Base-by-base conservation (phyloP, 2,888 invertebrate genomes). In the Monoplex corrugatus region DNA sequence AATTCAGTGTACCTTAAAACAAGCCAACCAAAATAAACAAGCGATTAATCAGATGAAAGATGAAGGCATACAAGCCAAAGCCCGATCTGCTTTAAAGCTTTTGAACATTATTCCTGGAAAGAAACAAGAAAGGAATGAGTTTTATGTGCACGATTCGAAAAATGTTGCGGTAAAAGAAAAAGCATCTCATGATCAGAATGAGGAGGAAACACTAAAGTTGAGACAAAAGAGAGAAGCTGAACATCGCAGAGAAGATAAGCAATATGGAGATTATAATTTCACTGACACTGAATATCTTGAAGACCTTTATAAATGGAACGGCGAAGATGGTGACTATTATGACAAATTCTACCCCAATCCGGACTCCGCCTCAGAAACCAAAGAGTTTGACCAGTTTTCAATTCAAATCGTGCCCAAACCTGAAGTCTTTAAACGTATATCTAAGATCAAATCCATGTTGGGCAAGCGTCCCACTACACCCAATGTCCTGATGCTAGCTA, bases 401-500 rank as follows among this genome's bases (percentile, higher is more conserved):
- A 94, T 93, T 2, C 95, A 95, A 84, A 91, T 95, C n/a, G 89
- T 91, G 50, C 93, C 94, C 38, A 93, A 92, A 87, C 85, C 90
- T n/a, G 92, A 93, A 23, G 94, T 94, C 0, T 93, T 94, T 86
- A 89, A 93, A n/a, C 90, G 94, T 40, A 92, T 93, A 23, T 45
- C 89, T 2, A 91, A 91, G 28, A 72, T 88, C 13, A 78, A 89
- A 45, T 40, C 83, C 2, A 63, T 44, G n/a, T 63, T 87, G 28
- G 86, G 86, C 28, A 95, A 96, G 35, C 35, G 72, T 6, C 19
- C 78, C 28, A 16, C 16, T 23, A 38, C 19, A 6, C 89, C 94
- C 91, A 94, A 95, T 91, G 94, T 95, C 13, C 90, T 95, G n/a
- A 93, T 95, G 87, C 91, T 95, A 89, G 94, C 93, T 2, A 86